phyloP scores from a whole-genome alignment of 1,140 invertebrate species.

The Diprion similis region DNA sequence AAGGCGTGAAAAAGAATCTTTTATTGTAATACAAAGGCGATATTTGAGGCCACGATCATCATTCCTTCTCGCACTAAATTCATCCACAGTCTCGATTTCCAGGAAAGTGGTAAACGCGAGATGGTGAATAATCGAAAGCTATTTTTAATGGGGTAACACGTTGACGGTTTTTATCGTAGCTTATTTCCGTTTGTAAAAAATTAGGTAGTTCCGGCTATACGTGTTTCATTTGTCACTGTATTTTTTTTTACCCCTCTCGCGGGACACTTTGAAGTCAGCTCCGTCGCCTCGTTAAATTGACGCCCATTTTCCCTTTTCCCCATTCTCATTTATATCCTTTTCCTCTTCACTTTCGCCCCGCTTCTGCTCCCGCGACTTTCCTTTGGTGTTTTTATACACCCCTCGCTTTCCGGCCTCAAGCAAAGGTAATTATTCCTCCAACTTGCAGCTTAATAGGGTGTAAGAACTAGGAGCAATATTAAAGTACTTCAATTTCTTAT shows the following conservation, averaged over 20 bases:
- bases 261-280: background rate
- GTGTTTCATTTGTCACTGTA: constrained; percentile 1
- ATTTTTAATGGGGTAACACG: constrained; percentile 3
- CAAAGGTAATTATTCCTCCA: background rate
- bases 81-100: background rate
- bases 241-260: background rate
- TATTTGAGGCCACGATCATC: background rate
- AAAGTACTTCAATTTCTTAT: too few relatives aligned
- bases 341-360: background rate
- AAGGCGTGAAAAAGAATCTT: background rate
- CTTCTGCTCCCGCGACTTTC: constrained; percentile 8
- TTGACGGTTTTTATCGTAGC: too few relatives aligned
- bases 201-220: background rate
- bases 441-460: too few relatives aligned
- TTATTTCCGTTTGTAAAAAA: background rate
- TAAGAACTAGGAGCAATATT: too few relatives aligned
- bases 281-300: background rate
- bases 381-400: constrained; percentile 20
- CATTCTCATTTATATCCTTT: constrained; percentile 16
- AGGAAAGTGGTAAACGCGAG: background rate
- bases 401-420: constrained; percentile 13
- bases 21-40: background rate
- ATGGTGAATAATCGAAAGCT: constrained; percentile 10
- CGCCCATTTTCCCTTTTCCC: constrained; percentile 11
- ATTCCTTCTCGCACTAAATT: background rate